A percentile compares a stretch with the other conserved stretches of the same genome.
These are phyloP conservation scores for Diorhabda carinulata DNA, from an alignment of 1,140 invertebrate species.

Conservation along the genomic window DNA sequence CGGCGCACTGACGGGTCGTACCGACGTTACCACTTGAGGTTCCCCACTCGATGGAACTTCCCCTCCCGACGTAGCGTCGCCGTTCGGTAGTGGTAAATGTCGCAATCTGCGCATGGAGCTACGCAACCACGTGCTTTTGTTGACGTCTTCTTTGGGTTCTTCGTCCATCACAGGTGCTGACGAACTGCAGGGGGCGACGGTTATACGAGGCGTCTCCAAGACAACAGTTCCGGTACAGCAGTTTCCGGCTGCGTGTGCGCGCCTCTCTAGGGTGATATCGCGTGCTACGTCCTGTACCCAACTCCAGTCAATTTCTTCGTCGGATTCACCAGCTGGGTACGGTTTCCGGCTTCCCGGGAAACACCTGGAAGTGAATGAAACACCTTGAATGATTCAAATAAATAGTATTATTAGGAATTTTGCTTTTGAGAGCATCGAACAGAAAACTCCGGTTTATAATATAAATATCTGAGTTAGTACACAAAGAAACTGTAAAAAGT, in stretches of 20 bases:
- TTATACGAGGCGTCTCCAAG: constrained; percentile 29
- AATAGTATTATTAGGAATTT: too few species aligned
- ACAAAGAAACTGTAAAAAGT: too few species aligned
- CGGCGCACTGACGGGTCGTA: constrained; percentile 43
- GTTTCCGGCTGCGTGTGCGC: constrained; percentile 35
- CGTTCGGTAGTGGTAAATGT: constrained; percentile 40
- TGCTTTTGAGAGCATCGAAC: too few species aligned
- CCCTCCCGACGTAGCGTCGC: constrained; percentile 18
- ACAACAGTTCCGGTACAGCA: constrained; percentile 39
- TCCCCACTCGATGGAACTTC: constrained; percentile 16
- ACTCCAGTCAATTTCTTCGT: constrained; percentile 35
- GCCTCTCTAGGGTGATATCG: constrained; percentile 30
- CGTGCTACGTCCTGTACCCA: constrained; percentile 33
- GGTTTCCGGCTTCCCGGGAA: constrained; percentile 24
- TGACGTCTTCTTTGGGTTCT: constrained; percentile 22
- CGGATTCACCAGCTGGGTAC: constrained; percentile 25
- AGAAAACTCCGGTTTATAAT: too few species aligned
- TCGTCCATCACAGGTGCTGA: constrained; percentile 25
- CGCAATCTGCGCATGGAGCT: constrained; percentile 44
- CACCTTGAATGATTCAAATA: not conserved
- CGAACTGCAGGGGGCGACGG: constrained; percentile 22
- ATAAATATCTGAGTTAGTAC: too few species aligned
- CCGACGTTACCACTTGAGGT: not conserved
- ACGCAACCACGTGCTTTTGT: constrained; percentile 40
- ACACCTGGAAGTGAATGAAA: constrained; percentile 13